Evolutionary conservation across 2,888 invertebrate genomes (phyloP), one percentile per base, ranked within the genome.

Genomic region (Agriopis leucophaearia): DNA sequence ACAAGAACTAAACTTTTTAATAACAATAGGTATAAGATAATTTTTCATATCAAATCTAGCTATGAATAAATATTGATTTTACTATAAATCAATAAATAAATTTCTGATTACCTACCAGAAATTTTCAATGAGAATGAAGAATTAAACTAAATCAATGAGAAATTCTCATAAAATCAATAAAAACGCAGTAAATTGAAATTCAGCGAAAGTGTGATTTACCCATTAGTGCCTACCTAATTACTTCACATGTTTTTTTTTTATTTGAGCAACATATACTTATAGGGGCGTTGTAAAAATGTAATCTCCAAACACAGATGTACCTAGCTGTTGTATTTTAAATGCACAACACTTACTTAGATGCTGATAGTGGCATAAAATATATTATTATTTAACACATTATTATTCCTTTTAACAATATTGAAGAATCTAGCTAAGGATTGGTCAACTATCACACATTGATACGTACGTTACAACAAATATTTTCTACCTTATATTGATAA

Each of bases 401-500:
- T 71, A 77, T 73, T 73, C 72, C 69, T 73, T 68, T 75, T n/a
- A n/a, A 8, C 36, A 38, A 38, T 79, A 75, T 73, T 63, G 74
- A 73, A 70, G 74, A 69, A 68, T 80, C 78, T 78, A n/a, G n/a
- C n/a, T n/a, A 81, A 80, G 83, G 86, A 85, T 89, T 91, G 90
- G 91, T 92, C 90, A 86, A 86, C 90, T 91, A 91, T 90, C 89
- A 91, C 90, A 89, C 88, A 84, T 87, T 90, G 88, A 89, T 87
- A 88, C 84, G 82, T 85, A 73, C 64, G 60, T 69, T 67, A 73
- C 60, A 47, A 69, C 48, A 66, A 65, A 47, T 36, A 59, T 18
- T n/a, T 48, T 54, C 56, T 66, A 67, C 61, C 52, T n/a, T n/a
- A 59, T 65, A 38, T 55, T 54, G 27, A 54, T 64, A 45, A 27